Percentiles rank a stretch among this genome's conserved stretches.
Conservation (phyloP, 2,888 invertebrate species). For the Phaonia tiefii region DNA sequence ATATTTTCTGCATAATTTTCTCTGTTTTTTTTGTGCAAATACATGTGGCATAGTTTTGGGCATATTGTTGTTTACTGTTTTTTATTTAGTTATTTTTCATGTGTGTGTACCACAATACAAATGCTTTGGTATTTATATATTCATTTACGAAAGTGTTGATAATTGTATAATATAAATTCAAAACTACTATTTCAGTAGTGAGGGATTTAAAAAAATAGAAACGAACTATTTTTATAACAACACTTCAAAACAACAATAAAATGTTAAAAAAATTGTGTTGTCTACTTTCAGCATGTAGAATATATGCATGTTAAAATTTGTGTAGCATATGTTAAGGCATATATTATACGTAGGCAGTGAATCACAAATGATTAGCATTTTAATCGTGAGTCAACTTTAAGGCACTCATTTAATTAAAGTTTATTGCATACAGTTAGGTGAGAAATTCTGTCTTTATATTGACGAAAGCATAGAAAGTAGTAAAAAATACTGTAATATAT, state of each 20-base stretch:
- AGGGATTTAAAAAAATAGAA: background rate
- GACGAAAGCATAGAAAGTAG: background rate
- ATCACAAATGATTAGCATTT: background rate
- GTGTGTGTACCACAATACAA: background rate
- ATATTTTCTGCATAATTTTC: too few relatives aligned
- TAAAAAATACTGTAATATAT: background rate
- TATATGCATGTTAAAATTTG: background rate
- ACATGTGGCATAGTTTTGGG: constrained; percentile 63
- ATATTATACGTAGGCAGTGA: too few relatives aligned
- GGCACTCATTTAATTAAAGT: background rate
- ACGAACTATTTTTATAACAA: background rate
- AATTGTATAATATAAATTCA: constrained; percentile 23
- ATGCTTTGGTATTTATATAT: constrained; percentile 3
- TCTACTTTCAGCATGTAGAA: constrained; percentile 11
- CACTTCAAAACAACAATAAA: background rate
- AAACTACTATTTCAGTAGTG: constrained; percentile 24
- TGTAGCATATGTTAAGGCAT: too few relatives aligned
- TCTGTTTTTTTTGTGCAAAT: constrained; percentile 40
- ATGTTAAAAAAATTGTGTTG: background rate
- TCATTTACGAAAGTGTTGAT: constrained; percentile 36
- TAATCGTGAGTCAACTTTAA: background rate
- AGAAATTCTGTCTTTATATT: background rate
- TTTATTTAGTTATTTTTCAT: too few relatives aligned
- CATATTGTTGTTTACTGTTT: constrained; percentile 28
- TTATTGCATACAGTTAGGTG: background rate